Base-by-base conservation (phyloP, 2,113 vertebrate genomes). In the Okapia johnstoni region DNA sequence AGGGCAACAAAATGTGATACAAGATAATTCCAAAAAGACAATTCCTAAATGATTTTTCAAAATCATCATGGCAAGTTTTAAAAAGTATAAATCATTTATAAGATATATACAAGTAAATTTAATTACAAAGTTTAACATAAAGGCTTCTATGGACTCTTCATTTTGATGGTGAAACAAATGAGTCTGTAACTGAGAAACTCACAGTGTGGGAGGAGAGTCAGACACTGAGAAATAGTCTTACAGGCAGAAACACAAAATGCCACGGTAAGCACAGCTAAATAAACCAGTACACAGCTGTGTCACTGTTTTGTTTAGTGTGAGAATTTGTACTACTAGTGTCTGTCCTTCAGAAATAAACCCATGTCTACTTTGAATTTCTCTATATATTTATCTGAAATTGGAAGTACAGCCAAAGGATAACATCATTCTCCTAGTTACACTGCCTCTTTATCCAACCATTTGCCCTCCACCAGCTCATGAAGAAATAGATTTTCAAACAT, bases 381-480 rank as follows among this genome's bases (percentile, higher is more conserved):
- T 83, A 60, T 90, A 79, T 85, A 85, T 36, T 80, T 92, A 97
- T 85, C 58, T 50, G 28, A 95, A 97, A 87, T 63, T 85, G n/a
- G 48, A 90, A 79, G 7, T 52, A n/a, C 2, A 61, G 7, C 14
- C 17, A 30, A 70, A 92, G 7, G 10, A 36, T 16, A 76, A 55
- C 10, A 86, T 25, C 7, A 16, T 86, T 89, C 23, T 80, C 26
- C 14, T 30, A 89, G 52, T 48, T 33, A 63, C 26, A 52, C 23
- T 88, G 52, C 4, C 66, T 88, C 19, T 43, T 88, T 70, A 6
- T 73, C 6, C 23, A 87, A 87, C 36, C 13, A 76, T 6, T 52
- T 30, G 5, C 46, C 28, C 7, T 92, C 36, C 50, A 52, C 13
- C 13, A 79, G 12, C 28, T 85, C 46, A 10, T 23, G 15, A 66